Conservation (phyloP, 2,113 vertebrate genomes). For the Daboia siamensis region DNA sequence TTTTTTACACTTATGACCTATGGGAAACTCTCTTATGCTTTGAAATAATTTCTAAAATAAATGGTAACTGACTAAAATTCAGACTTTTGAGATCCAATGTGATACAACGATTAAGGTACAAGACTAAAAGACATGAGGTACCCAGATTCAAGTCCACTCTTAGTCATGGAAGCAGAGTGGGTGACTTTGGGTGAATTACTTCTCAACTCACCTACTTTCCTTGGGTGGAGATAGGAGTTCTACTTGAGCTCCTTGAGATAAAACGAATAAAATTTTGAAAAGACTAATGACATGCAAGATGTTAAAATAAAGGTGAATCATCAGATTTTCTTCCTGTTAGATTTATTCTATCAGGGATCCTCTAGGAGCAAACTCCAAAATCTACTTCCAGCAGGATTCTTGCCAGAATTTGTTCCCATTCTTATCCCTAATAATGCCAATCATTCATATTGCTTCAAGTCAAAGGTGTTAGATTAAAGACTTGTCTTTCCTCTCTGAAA, state of each 20-base stretch:
- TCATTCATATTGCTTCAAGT: not conserved
- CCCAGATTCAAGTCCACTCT: not conserved
- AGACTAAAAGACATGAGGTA: not conserved
- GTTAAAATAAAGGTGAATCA: not conserved
- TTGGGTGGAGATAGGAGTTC: not conserved
- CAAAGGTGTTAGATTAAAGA: not conserved
- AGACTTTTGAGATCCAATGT: not conserved
- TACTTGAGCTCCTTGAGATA: not conserved
- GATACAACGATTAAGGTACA: not conserved
- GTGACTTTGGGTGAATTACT: not conserved
- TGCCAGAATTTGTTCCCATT: not conserved
- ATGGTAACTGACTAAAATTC: not conserved
- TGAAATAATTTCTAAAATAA: not conserved
- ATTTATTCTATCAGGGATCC: not conserved
- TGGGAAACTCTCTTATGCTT: not conserved
- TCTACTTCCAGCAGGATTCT: not conserved
- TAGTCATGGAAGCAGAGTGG: not conserved
- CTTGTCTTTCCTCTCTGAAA: not conserved
- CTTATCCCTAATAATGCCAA: not conserved
- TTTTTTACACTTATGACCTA: too few species aligned
- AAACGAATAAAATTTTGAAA: not conserved
- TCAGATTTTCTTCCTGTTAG: not conserved
- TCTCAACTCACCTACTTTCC: not conserved
- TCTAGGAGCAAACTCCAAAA: not conserved
- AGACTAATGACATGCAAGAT: not conserved